Evolutionary conservation across 1,140 invertebrate species (phyloP).

Genomic region (Drosophila setifemur): DNA sequence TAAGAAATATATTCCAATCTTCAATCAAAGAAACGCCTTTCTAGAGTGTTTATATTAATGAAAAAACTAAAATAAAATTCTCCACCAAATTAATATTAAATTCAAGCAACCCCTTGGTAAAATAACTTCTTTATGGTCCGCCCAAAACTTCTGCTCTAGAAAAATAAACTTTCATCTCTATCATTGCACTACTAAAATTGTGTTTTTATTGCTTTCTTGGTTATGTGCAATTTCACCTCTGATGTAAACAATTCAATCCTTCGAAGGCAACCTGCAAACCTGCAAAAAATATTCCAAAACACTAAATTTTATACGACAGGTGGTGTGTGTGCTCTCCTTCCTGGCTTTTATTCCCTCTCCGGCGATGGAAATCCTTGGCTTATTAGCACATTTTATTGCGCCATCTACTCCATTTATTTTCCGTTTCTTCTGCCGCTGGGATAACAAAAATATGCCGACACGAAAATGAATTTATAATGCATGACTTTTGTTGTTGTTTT

Average conservation of each 20-base stretch:
- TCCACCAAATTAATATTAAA: too few relatives aligned
- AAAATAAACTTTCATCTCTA: too few relatives aligned
- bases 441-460: conserved; percentile 58
- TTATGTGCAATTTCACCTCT: background rate
- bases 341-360: background rate
- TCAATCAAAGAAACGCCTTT: too few relatives aligned
- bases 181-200: too few relatives aligned
- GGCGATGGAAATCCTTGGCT: conserved; percentile 55
- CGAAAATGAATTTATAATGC: conserved; percentile 78
- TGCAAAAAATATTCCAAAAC: background rate
- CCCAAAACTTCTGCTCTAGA: too few relatives aligned
- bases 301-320: background rate
- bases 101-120: too few relatives aligned
- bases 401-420: conserved; percentile 49
- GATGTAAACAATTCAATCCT: background rate
- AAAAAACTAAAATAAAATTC: too few relatives aligned
- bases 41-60: too few relatives aligned
- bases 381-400: conserved; percentile 73
- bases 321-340: background rate
- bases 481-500: conserved; percentile 49
- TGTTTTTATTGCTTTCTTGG: background rate
- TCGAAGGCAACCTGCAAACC: background rate
- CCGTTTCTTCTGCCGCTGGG: conserved; percentile 8
- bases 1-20: too few relatives aligned
- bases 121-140: too few relatives aligned